Percentiles rank a stretch among this genome's conserved stretches.
Evolutionary conservation across 2,113 vertebrate genomes (phyloP).

Genomic region (Atherinomorus stipes): DNA sequence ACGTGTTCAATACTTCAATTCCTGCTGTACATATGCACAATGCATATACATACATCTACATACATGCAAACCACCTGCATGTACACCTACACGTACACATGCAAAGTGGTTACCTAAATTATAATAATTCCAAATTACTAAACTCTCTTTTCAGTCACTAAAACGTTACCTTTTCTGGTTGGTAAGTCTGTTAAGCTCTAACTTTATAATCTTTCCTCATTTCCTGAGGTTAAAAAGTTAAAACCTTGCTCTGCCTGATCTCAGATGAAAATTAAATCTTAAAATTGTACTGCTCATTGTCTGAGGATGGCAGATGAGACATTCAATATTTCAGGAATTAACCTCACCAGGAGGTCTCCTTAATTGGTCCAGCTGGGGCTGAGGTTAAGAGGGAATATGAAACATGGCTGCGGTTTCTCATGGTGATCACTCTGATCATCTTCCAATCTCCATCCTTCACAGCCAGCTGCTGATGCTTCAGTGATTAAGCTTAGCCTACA

Average conservation of each 20-base stretch:
- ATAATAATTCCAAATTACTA: too few species aligned
- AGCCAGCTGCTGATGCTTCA: not conserved
- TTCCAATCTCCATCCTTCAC: not conserved
- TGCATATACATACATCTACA: too few species aligned
- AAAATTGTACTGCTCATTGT: conserved; percentile 8
- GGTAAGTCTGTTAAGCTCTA: too few species aligned
- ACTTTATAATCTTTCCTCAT: not conserved
- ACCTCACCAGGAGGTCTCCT: not conserved
- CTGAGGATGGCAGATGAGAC: not conserved
- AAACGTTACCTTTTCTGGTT: too few species aligned
- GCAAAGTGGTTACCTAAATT: too few species aligned
- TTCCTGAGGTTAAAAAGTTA: not conserved
- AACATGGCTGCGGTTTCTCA: not conserved
- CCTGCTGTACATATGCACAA: too few species aligned
- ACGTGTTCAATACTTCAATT: too few species aligned
- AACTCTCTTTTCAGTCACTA: too few species aligned
- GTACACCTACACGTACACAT: too few species aligned
- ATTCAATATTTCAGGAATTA: conserved; percentile 7
- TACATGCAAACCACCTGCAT: too few species aligned
- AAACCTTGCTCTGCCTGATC: not conserved
- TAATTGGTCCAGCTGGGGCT: conserved; percentile 1
- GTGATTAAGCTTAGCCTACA: conserved; percentile 1
- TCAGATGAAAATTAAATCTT: not conserved
- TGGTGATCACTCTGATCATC: not conserved
- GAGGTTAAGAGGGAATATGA: conserved; percentile 14